These are phyloP conservation scores for Paracentrotus lividus DNA, from an alignment of 53 echinoderm and acorn worm species.

Conservation along the genomic window DNA sequence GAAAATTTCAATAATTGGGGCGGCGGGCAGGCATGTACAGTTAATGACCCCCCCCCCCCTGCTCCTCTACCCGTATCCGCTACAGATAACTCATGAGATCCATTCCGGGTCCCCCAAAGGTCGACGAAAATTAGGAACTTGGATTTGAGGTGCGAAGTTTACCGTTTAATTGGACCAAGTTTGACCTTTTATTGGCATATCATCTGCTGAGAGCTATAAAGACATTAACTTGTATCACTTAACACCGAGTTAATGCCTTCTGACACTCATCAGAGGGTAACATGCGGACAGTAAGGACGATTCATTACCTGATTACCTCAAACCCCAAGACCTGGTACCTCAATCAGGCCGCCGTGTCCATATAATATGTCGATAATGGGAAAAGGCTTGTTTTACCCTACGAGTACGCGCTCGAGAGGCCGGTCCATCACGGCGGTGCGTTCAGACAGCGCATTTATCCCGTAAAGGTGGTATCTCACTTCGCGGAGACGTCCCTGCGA, in stretches of 20 bases:
- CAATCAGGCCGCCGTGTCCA: not conserved
- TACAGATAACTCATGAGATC: not conserved
- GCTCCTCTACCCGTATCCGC: no score
- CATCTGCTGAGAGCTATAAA: no score
- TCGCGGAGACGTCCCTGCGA: no score
- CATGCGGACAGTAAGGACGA: not conserved
- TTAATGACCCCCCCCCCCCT: no score
- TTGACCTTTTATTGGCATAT: slow-evolving; percentile 1
- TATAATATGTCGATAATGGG: not conserved
- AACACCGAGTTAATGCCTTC: no score
- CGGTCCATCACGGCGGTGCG: no score
- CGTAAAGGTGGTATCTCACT: no score
- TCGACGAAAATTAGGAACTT: not conserved
- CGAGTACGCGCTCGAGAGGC: not conserved
- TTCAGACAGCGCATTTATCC: not conserved
- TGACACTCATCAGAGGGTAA: no score
- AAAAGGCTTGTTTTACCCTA: not conserved
- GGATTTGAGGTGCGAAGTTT: not conserved
- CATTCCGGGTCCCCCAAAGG: not conserved
- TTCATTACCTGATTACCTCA: not conserved
- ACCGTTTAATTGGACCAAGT: not conserved
- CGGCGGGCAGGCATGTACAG: no score
- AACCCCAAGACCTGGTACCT: not conserved
- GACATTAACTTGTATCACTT: no score
- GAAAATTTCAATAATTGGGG: no score